phyloP scores from a whole-genome alignment of 2,797 vertebrate genomes.

The Somateria mollissima region DNA sequence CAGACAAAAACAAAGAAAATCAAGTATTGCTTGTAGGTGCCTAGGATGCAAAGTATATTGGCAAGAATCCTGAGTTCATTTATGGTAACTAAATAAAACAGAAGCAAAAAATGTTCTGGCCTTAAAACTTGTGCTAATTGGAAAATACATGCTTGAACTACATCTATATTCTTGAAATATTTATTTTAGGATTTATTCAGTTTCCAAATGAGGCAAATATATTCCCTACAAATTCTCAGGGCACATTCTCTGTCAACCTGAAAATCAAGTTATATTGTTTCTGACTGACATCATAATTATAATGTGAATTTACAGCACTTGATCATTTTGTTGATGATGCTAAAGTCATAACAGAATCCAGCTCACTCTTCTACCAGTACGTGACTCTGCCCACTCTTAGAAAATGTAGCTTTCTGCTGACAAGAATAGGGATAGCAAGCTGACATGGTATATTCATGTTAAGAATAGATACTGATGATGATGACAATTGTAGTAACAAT shows the following conservation, averaged over 20 bases:
- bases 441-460: neutral
- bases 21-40: neutral
- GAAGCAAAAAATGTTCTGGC: neutral
- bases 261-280: constrained; percentile 41
- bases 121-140: constrained; percentile 27
- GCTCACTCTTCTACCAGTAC: neutral
- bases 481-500: neutral
- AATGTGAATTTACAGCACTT: constrained; percentile 24
- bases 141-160: constrained; percentile 17
- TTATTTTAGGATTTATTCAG: constrained; percentile 8
- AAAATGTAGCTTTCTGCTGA: neutral
- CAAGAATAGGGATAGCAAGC: neutral
- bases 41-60: neutral
- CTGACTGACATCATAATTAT: constrained; percentile 37
- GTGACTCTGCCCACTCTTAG: neutral
- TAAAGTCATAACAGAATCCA: constrained; percentile 15
- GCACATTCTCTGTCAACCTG: neutral
- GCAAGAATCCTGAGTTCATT: neutral
- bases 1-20: neutral
- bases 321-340: constrained; percentile 31
- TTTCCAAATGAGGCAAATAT: constrained; percentile 29
- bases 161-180: constrained; percentile 24
- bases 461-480: neutral
- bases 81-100: constrained; percentile 11
- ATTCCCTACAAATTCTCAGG: constrained; percentile 12